Percentiles rank a stretch among this genome's conserved stretches.
Conservation (phyloP, 2,113 vertebrate species). For the Delphinus delphis region DNA sequence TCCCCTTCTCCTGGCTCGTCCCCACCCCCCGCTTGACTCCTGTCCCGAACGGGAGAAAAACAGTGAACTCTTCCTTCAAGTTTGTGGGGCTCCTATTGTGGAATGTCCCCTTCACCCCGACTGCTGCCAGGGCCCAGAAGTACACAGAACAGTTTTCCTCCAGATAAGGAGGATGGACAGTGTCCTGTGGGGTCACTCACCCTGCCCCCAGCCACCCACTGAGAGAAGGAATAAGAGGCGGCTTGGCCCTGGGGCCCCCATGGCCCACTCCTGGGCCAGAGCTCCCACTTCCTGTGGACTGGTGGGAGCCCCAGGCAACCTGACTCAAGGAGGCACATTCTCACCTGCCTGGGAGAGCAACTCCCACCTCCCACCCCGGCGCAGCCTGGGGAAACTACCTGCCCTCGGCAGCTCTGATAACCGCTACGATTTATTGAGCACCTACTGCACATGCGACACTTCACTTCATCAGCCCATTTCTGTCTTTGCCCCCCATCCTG, state of each 20-base stretch:
- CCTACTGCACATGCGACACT: rapidly evolving
- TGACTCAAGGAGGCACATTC: slow-evolving; percentile 43
- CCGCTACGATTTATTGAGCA: rapidly evolving
- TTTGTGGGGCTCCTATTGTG: rapidly evolving
- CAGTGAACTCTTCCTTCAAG: background rate
- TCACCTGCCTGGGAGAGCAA: background rate
- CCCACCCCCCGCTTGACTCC: background rate
- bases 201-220: background rate
- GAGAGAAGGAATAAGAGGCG: background rate
- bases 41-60: background rate
- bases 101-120: rapidly evolving
- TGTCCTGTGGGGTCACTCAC: background rate
- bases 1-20: background rate
- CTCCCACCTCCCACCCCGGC: rapidly evolving
- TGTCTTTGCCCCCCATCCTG: background rate
- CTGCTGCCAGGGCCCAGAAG: background rate
- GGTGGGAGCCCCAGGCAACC: background rate
- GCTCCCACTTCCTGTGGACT: background rate
- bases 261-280: rapidly evolving
- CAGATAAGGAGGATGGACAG: background rate
- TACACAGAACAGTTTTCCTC: background rate
- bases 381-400: rapidly evolving
- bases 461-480: background rate
- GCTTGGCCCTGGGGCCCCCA: background rate
- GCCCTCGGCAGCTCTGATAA: background rate